Evolutionary conservation across 2,888 invertebrate species (phyloP).

Genomic region (Idaea straminata): DNA sequence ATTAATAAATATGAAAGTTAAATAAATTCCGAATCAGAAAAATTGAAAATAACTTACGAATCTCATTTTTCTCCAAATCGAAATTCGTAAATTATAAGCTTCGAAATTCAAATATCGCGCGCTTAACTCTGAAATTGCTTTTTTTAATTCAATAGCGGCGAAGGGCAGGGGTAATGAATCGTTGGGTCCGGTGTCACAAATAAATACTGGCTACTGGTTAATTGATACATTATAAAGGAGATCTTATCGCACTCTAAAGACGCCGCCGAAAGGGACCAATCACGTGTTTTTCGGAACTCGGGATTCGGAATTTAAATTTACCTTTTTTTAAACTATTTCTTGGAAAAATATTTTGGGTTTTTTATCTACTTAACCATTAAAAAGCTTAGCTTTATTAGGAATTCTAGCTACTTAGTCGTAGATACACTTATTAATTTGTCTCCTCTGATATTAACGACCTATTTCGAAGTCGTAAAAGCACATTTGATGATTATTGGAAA

Average conservation of each 20-base stretch:
- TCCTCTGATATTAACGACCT: background rate
- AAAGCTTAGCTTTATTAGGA: background rate
- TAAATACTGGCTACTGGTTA: conserved; percentile 78
- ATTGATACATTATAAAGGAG: conserved; percentile 77
- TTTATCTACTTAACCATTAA: conserved; percentile 1
- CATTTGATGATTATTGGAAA: background rate
- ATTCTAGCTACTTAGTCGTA: conserved; percentile 5
- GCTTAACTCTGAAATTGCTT: conserved; percentile 45
- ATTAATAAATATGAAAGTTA: background rate
- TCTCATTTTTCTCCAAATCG: background rate
- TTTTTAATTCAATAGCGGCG: conserved; percentile 45
- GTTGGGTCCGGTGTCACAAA: conserved; percentile 59
- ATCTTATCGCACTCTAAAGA: conserved; percentile 68
- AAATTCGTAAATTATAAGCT: conserved; percentile 1
- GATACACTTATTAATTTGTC: conserved; percentile 7
- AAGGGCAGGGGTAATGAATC: conserved; percentile 61
- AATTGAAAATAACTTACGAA: background rate
- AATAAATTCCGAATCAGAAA: background rate
- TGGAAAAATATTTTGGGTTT: conserved; percentile 13
- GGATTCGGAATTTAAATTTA: conserved; percentile 36
- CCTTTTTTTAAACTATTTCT: conserved; percentile 17
- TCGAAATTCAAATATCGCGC: conserved; percentile 25
- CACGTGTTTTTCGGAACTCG: conserved; percentile 50
- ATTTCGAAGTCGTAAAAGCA: background rate
- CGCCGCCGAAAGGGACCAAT: conserved; percentile 52